Conservation (phyloP, 2,113 vertebrate species). For the Plecturocebus donacophilus region DNA sequence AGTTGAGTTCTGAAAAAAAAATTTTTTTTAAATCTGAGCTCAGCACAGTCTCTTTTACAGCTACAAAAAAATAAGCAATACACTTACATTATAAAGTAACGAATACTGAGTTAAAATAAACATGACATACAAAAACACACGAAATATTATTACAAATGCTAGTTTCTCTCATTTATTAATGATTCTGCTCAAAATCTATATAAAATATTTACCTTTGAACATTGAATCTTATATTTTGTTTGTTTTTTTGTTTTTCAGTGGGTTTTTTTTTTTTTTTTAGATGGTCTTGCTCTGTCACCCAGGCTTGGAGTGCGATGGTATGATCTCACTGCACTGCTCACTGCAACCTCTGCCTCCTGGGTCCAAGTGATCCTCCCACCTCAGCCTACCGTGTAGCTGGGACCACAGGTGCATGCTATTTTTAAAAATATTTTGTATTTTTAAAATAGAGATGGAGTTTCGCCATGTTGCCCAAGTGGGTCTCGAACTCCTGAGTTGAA, state of each 20-base stretch:
- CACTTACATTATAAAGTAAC: conserved; percentile 38
- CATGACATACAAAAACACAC: not conserved
- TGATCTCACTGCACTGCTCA: too few relatives aligned
- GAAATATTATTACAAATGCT: conserved; percentile 7
- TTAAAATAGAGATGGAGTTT: too few relatives aligned
- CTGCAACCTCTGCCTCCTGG: too few relatives aligned
- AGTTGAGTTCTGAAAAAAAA: conserved; percentile 29
- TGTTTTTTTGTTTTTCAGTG: not conserved
- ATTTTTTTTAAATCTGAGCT: conserved; percentile 15
- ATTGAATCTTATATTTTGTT: not conserved
- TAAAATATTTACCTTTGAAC: conserved; percentile 46
- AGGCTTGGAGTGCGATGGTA: too few relatives aligned
- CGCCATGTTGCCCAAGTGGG: too few relatives aligned
- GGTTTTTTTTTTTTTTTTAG: too few relatives aligned
- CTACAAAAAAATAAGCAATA: conserved; percentile 34
- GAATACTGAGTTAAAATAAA: conserved; percentile 47
- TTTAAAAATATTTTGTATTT: too few relatives aligned
- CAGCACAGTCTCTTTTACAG: conserved; percentile 26
- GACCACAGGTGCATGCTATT: too few relatives aligned
- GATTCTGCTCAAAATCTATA: conserved; percentile 24
- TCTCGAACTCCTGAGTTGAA: too few relatives aligned
- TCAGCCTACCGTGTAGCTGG: too few relatives aligned
- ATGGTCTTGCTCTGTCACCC: too few relatives aligned
- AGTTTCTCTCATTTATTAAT: conserved; percentile 40
- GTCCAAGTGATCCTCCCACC: too few relatives aligned